A percentile compares a stretch with the other conserved stretches of the same genome.
Conservation (phyloP, 1,140 invertebrate species). For the Campoletis sonorensis region DNA sequence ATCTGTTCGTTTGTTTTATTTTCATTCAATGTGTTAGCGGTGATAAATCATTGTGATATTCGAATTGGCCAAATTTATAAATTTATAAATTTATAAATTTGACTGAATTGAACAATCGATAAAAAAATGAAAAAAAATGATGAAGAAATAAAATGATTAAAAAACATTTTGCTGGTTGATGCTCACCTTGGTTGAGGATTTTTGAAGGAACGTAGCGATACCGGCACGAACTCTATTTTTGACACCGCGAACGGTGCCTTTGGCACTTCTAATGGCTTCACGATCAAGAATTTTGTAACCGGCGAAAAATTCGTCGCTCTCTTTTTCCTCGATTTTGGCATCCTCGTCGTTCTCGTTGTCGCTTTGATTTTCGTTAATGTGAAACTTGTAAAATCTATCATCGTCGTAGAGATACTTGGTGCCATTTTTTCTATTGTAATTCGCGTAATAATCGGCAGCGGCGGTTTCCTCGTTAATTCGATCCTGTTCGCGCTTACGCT, state of each 20-base stretch:
- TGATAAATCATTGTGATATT: background rate
- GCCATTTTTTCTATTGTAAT: constrained; percentile 74
- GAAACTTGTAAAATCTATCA: constrained; percentile 89
- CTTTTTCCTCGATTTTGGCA: constrained; percentile 72
- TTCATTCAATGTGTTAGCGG: background rate
- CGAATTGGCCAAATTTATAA: background rate
- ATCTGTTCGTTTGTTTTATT: background rate
- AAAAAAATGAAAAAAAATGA: no score
- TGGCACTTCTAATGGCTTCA: constrained; percentile 90
- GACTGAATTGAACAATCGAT: no score
- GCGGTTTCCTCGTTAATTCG: constrained; percentile 74
- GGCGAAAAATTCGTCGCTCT: constrained; percentile 85
- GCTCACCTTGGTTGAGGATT: constrained; percentile 85
- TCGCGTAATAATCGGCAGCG: constrained; percentile 54
- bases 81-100: no score
- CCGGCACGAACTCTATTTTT: constrained; percentile 95
- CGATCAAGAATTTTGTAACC: constrained; percentile 87
- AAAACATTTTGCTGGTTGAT: background rate
- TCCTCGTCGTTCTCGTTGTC: constrained; percentile 69
- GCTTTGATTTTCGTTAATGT: constrained; percentile 85
- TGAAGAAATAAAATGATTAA: no score
- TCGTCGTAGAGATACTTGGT: constrained; percentile 80
- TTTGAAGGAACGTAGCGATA: constrained; percentile 94
- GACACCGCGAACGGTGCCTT: constrained; percentile 93
- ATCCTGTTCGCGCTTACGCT: constrained; percentile 78